Evolutionary conservation across 1,140 invertebrate species (phyloP), one percentile per base, ranked within the genome.

Genomic region (Lasaia peninsularis): DNA sequence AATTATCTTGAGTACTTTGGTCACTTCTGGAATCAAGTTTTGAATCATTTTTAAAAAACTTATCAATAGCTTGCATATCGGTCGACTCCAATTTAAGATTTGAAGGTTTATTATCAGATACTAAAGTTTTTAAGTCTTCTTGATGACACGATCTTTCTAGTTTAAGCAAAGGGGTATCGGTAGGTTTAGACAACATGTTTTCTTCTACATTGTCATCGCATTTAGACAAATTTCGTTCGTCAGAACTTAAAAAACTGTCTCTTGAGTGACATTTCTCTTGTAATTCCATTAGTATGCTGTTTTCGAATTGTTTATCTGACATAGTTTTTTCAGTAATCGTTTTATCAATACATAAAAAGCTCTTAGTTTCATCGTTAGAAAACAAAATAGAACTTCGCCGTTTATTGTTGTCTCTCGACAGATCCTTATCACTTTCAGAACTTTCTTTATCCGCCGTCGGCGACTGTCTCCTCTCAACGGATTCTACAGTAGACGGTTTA

Each of bases 1-100:
- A 52, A 58, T 67, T 66, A 40, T 76, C 70, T 51, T 76, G 67
- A 20, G 62, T 68, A 31, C 56, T 54, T 51, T 63, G 58, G 37
- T 75, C 69, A 11, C 61, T 48, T 58, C 72, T 73, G 21, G 58
- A 58, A 33, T 58, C 54, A 60, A 57, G 62, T 37, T 40, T 55
- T 12, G 10, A 3, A 1, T 76, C 71, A 31, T 58, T 63, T 12
- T 53, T 65, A 40, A 58, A 62, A 56, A 16, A 60, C 37, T 21
- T 52, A 28, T 63, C 67, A 16, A 60, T 53, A 63, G 21, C 33
- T 58, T 60, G 67, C 48, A 44, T 50, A 37, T 31, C 56, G 32
- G 56, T 33, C 52, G 20, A 62, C 24, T 14, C 54, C 40, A 63
- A 49, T 48, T 71, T 40, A 62, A 65, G 68, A 24, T 62, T 40